Percentiles rank a stretch among this genome's conserved stretches.
These are phyloP conservation scores for Pantala flavescens DNA, from an alignment of 1,140 invertebrate genomes.

Conservation along the genomic window DNA sequence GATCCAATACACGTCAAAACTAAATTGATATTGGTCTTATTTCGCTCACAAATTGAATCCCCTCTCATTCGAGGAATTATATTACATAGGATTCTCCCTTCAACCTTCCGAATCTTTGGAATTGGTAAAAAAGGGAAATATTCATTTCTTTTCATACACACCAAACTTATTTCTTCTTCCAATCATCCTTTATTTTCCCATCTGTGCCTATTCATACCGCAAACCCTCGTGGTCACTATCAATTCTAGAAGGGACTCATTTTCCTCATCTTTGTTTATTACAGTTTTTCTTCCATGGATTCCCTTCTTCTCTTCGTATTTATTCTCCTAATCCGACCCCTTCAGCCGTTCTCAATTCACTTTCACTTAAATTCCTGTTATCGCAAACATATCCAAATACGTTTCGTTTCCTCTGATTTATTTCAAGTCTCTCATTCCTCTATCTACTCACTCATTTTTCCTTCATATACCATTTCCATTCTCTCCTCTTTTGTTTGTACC, in stretches of 20 bases:
- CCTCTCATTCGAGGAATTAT: background rate
- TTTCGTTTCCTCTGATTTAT: too few species aligned
- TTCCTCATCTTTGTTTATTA: background rate
- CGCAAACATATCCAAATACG: too few species aligned
- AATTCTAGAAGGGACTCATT: background rate
- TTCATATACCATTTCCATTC: too few species aligned
- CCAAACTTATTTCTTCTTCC: background rate
- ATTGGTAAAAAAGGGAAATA: background rate
- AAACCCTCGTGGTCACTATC: background rate
- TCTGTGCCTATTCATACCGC: too few species aligned
- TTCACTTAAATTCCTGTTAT: background rate
- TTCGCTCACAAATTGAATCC: conserved; percentile 6
- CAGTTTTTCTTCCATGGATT: background rate
- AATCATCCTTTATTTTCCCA: background rate
- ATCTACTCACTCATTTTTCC: too few species aligned
- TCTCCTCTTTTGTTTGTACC: too few species aligned
- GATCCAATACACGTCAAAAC: conserved; percentile 1
- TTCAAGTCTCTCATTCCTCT: too few species aligned
- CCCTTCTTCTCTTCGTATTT: background rate
- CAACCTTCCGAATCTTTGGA: background rate
- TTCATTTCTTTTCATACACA: background rate
- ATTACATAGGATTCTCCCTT: background rate
- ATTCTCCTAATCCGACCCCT: background rate
- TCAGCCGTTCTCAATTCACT: background rate
- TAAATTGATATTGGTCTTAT: conserved; percentile 8